Base-by-base conservation (phyloP, 53 echinoderm and acorn worm species). In the Temnopleurus reevesii region DNA sequence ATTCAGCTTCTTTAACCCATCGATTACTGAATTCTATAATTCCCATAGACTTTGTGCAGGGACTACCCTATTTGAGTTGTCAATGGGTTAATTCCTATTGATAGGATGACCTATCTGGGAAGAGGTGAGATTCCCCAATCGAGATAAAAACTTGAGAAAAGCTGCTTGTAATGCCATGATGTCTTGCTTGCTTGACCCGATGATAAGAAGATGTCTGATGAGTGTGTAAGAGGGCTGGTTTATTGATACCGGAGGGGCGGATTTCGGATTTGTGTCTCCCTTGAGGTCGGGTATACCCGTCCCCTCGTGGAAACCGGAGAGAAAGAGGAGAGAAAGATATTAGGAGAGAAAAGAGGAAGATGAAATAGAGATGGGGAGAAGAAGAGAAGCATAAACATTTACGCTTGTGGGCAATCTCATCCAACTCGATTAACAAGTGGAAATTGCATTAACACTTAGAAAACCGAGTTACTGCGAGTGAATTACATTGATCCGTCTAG, bases 351-450 rank as follows among this genome's bases (percentile, higher is more conserved):
- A 83, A 53, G 58, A 83, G 57, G 58, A 35, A 57, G 77, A 30
- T 30, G 51, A 47, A 58, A 36, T 38, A 59, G 27, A 31, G 83
- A 56, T 47, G 36, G 21, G 35, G 53, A 55, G 85, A 85, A 58
- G 38, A 43, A 60, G 88, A 87, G 71, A 87, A 87, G 65, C 88
- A 87, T 87, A 87, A 87, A 87, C 88, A 87, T 87, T 85, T 85
- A 60, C 58, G 88, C 88, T 87, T 17, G 10, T 85, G 53, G 88
- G 88, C 88, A 87, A 87, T 87, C 51, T 71, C 88, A 31, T 87
- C 88, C 88, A 87, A 87, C 88, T 87, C 71, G 88, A 87, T 87
- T 87, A 87, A 87, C 88, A 87, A 87, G 88, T 87, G 88, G 88
- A 87, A 87, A 87, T 87, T 87, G 88, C 88, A 87, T 87, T 87